Base-by-base conservation (phyloP, 92 coral and sea anemone genomes). In the Scolanthus callimorphus region DNA sequence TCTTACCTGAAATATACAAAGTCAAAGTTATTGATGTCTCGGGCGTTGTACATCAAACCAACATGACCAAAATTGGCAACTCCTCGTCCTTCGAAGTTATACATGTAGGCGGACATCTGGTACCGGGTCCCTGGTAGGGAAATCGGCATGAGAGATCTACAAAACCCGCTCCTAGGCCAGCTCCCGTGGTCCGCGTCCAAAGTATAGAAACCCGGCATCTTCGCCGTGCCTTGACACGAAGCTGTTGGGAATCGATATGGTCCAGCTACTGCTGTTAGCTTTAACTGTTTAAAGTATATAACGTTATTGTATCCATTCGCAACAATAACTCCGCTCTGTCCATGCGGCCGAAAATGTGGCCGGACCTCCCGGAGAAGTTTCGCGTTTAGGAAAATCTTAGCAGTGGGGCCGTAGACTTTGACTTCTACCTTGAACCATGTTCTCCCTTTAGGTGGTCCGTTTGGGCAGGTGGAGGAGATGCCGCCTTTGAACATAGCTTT, bases 221-320 rank as follows among this genome's bases (percentile, higher is more conserved):
- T 50, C 3, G 15, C 3, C 12, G 25, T 29, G 25, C 25, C 27
- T 3, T 3, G 24, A 25, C 57, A 50, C 12, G 57, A 50, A 1
- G 25, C 12, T n/a, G 25, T 15, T 17, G 24, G 57, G 57, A n/a
- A 20, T n/a, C n/a, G n/a, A n/a, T n/a, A n/a, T 25, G 57, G 57
- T 20, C 11, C n/a, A 34, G 43, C 43, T 15, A 34, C 6, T 15
- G 43, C 6, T 20, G n/a, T 20, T 3, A 50, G 24, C 25, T 59
- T 29, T 59, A 62, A 71, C 17, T 79, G 58, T 51, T 48, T 70
- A 55, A 47, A 82, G 57, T 77, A 52, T 21, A 55, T 59, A 53
- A 77, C 63, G 50, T 82, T 82, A 10, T 17, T 50, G 71, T 82
- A 82, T 17, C 89, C 89, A 70, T 77, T 82, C 15, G 76, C 89